phyloP scores from a whole-genome alignment of 2,888 invertebrate species.

The Malacosoma neustria region DNA sequence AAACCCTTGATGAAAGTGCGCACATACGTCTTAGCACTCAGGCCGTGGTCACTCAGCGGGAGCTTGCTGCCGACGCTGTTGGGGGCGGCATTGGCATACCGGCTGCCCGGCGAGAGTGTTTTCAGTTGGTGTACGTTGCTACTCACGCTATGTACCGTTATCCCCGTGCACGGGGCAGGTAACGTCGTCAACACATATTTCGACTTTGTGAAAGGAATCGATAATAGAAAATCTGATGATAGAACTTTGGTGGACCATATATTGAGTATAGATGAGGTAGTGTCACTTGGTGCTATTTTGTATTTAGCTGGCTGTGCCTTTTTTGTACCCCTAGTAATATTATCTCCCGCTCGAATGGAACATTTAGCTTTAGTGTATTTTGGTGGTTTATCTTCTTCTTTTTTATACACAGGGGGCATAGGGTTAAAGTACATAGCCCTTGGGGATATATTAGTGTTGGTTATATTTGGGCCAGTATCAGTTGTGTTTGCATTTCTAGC shows the following conservation, averaged over 20 bases:
- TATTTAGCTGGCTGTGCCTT: slow-evolving; percentile 91
- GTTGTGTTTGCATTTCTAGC: slow-evolving; percentile 95
- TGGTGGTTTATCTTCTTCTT: slow-evolving; percentile 95
- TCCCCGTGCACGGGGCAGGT: slow-evolving; percentile 96
- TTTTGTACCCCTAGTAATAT: slow-evolving; percentile 82
- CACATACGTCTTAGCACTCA: slow-evolving; percentile 89
- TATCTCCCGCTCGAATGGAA: slow-evolving; percentile 95
- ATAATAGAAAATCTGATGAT: slow-evolving; percentile 94
- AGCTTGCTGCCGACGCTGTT: slow-evolving; percentile 93
- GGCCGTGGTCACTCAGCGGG: slow-evolving; percentile 96
- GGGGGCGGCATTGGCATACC: slow-evolving; percentile 92
- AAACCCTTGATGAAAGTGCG: slow-evolving; percentile 88
- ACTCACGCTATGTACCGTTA: slow-evolving; percentile 88
- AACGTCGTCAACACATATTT: slow-evolving; percentile 98
- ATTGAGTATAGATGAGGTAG: slow-evolving; percentile 81
- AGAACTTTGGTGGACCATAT: slow-evolving; percentile 96
- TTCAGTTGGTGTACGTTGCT: slow-evolving; percentile 88
- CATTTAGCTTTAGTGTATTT: slow-evolving; percentile 96
- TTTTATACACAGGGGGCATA: slow-evolving; percentile 97
- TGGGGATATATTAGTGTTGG: slow-evolving; percentile 92
- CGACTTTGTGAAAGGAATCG: slow-evolving; percentile 95
- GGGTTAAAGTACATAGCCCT: slow-evolving; percentile 96
- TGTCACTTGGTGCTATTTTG: slow-evolving; percentile 90
- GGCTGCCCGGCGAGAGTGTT: slow-evolving; percentile 81
- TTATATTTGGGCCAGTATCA: slow-evolving; percentile 95